Evolutionary conservation across 2,888 invertebrate genomes (phyloP), one percentile per base, ranked within the genome.

Genomic region (Philereme transversata): DNA sequence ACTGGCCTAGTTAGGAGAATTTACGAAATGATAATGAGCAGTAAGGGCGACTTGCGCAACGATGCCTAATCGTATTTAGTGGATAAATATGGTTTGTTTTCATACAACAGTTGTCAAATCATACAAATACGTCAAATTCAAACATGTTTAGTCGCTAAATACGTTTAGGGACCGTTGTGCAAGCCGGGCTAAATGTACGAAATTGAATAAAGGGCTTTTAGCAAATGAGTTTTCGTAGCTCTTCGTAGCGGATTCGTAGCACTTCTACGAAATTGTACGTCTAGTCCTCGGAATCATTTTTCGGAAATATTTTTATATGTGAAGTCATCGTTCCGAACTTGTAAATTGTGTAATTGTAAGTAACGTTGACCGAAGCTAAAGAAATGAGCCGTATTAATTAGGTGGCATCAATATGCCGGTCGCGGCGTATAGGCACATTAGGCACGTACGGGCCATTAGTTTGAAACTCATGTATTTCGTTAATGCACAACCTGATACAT

Each of bases 221-320:
- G 10, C 11, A 34, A 34, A 51, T 50, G 7, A 11, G 35, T 55
- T 62, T 64, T 77, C 83, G 86, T 84, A 84, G 86, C 81, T 69
- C 52, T 63, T 67, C 87, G 88, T 88, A 87, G 87, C 83, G 65
- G 44, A 61, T 59, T 68, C 75, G 77, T 79, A 78, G 78, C 74
- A 64, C 64, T 44, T 63, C 63, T 67, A 67, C 65, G 65, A 60
- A 57, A 22, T 46, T 45, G 36, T 6, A n/a, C 38, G 57, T 54
- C 46, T 6, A 40, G 64, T 62, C 65, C 64, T 51, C 40, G 3
- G 5, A 22, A 22, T 22, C 3, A 9, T n/a, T 9, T 5, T n/a
- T 4, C 1, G 5, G 3, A 8, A n/a, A n/a, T n/a, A n/a, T 43
- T 41, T 7, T 44, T 11, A 5, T 10, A 11, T 10, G 5, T 44